Evolutionary conservation across 92 coral and sea anemone genomes (phyloP), one percentile per base, ranked within the genome.

Genomic region (Palythoa grandis): DNA sequence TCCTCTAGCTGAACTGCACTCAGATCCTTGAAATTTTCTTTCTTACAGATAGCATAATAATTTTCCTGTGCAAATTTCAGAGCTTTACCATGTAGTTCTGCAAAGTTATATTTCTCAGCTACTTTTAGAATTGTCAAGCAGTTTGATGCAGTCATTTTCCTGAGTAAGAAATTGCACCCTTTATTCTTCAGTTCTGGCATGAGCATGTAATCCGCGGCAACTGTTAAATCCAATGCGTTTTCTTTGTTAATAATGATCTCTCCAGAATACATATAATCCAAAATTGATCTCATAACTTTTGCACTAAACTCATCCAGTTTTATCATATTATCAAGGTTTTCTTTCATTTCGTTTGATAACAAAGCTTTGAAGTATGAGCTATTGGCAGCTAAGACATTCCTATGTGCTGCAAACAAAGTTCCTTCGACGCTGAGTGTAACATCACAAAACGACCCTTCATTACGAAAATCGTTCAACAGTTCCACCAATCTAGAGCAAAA

Each of bases 261-360:
- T 11, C 98, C 95, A 8, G 94, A 93, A 71, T 94, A 94, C 92
- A 94, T 91, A 72, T 88, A 94, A 20, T 86, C 88, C 54, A 94
- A 84, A 14, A 94, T 83, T 47, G 89, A 91, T 65, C 91, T 92
- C 89, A 94, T 67, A 39, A 87, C 77, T 61, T 90, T 88, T 40
- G 92, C 88, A 61, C 89, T 90, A 2, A 92, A 85, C 19, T 94
- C 93, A 17, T 92, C 91, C 80, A 94, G 70, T 69, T 87, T 91
- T 52, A 94, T 87, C 29, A 77, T 78, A 76, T 91, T 92, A 61
- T 92, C 98, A 13, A 79, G 73, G 6, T 76, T 88, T 82, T 94
- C 98, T 53, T 82, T 94, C 98, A 94, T 94, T 65, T 92, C 98
- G 88, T 89, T 94, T 16, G 94, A 89, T 80, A 94, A 90, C 69